Conservation (phyloP, 2,113 vertebrate species). For the Semnopithecus entellus region DNA sequence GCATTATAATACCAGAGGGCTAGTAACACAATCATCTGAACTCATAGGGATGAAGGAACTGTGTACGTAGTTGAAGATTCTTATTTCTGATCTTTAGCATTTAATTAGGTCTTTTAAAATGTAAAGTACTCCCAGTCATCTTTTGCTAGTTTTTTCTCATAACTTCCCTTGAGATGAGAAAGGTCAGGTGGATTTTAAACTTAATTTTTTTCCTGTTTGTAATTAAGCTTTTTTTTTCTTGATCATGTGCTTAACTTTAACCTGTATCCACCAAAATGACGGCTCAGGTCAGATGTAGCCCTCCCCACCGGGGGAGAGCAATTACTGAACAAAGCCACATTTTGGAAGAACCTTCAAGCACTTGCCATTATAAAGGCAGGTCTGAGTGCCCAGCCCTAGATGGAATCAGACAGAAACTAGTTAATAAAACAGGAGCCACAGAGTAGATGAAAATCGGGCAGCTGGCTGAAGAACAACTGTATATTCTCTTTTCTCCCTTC, state of each 20-base stretch:
- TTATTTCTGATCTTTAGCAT: slow-evolving; percentile 48
- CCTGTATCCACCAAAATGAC: neutral
- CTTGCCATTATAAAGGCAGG: neutral
- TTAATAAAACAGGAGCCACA: slow-evolving; percentile 19
- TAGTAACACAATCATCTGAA: neutral
- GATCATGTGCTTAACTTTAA: slow-evolving; percentile 34
- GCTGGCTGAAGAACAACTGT: neutral
- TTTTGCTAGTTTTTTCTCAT: slow-evolving; percentile 54
- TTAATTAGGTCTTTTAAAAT: slow-evolving; percentile 70
- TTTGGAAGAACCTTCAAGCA: neutral
- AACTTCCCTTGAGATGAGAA: slow-evolving; percentile 21
- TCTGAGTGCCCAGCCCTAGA: neutral
- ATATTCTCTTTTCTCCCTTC: neutral
- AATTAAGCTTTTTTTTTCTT: slow-evolving; percentile 61
- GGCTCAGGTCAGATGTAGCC: neutral
- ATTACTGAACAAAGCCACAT: slow-evolving; percentile 24
- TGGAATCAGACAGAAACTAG: neutral
- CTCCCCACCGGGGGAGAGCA: neutral
- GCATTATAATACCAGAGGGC: neutral
- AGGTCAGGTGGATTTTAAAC: slow-evolving; percentile 74
- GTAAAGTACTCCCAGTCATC: slow-evolving; percentile 5
- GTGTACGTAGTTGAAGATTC: slow-evolving; percentile 10
- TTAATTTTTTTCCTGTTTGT: slow-evolving; percentile 34
- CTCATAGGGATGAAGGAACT: neutral
- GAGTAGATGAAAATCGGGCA: neutral